Evolutionary conservation across 2,797 vertebrate genomes (phyloP), one percentile per base, ranked within the genome.

Genomic region (Clamator glandarius): DNA sequence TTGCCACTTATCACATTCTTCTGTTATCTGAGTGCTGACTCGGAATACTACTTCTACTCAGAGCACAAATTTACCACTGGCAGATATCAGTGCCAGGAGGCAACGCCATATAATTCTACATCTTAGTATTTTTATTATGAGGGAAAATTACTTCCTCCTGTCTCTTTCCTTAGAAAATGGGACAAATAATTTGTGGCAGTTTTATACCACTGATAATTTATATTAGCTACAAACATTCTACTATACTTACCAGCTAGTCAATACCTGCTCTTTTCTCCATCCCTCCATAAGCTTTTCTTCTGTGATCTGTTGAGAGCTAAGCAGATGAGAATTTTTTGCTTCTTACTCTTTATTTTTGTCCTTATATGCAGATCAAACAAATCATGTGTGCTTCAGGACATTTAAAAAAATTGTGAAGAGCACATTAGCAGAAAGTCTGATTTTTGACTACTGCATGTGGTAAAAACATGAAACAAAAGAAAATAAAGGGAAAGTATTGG

Each of bases 141-240:
- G 12, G 3, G 15, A 80, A 76, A 93, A 58, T 44, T 3, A 3
- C 21, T 90, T 96, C 42, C 25, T 73, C 11, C 18, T 70, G 80
- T 11, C 25, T 66, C 39, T 76, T 51, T 19, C 7, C 14, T 82
- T 79, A 25, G 23, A 52, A 78, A 82, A 63, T 21, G 44, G 3
- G 17, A 16, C 7, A 77, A 59, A 75, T 23, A 0, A 29, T 70
- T 54, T 70, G 14, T 3, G 2, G 28, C 17, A 50, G 5, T 63
- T 84, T 78, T 54, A 75, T 39, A 11, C 5, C 6, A 9, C 12
- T 73, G 73, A 51, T 36, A 55, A 48, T 10, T 70, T 55, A n/a
- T 42, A 29, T 29, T 72, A 44, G 16, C 11, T 48, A 68, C 0
- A 2, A 1, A 0, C 6, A 39, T 18, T 21, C 6, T 79, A 35